Base-by-base conservation (phyloP, 2,888 invertebrate species). In the Acleris cristana region DNA sequence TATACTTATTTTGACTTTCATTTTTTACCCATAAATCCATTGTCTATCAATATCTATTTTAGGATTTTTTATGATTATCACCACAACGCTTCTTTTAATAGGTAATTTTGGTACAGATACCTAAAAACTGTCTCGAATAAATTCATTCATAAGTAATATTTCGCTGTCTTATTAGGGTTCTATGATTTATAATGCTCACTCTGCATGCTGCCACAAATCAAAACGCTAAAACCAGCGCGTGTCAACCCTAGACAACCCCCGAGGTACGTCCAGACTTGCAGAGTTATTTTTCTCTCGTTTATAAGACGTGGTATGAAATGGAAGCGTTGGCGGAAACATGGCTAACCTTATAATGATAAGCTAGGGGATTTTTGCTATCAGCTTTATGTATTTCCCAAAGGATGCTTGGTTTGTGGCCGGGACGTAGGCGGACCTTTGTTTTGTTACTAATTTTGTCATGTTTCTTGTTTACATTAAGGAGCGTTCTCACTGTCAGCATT, bases 251-350 rank as follows among this genome's bases (percentile, higher is more conserved):
- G 70, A 88, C 83, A 76, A 77, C 82, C 81, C 75, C 79, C 60
- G 75, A 80, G 82, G 85, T 81, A 79, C 75, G 75, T 73, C 76
- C 70, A 67, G 40, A 14, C 40, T 14, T 40, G 14, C 73, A 72
- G 76, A 79, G 79, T 81, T 86, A 85, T 85, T 82, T 85, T 85
- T 83, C 85, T 79, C 72, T 73, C 75, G 74, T 78, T 71, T 58
- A 60, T 72, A 56, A 57, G 54, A 73, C 59, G 40, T 3, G 45
- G 80, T 74, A 40, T 69, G 71, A 77, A 70, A 66, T 48, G 70
- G 1, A 57, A 56, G 69, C 23, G 65, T 34, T 3, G 44, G 66
- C 55, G 66, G 59, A 8, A 7, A 19, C 26, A 48, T 48, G 16
- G 30, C 7, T 44, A 6, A 57, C 48, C 16, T 48, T 48, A 48